phyloP scores from a whole-genome alignment of 2,888 invertebrate genomes.

The Atrina japonica region DNA sequence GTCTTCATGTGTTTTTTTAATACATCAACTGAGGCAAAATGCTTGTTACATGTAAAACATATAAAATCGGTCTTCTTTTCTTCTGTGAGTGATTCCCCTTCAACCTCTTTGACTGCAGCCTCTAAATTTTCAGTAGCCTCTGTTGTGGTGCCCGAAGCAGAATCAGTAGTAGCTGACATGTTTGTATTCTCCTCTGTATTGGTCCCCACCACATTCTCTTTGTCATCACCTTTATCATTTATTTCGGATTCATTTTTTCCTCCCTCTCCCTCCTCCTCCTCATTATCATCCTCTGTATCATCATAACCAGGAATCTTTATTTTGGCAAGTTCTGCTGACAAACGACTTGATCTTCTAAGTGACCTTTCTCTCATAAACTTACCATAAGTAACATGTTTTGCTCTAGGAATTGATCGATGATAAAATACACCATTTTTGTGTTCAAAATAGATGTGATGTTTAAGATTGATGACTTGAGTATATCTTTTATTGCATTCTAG shows the following conservation, averaged over 20 bases:
- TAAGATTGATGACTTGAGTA: too few species aligned
- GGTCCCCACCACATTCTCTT: background rate
- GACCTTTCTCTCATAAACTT: too few species aligned
- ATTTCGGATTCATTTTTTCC: background rate
- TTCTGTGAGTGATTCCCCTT: slow-evolving; percentile 8
- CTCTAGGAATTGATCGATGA: too few species aligned
- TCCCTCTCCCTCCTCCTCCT: background rate
- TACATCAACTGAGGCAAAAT: background rate
- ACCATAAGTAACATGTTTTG: too few species aligned
- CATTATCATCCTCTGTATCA: background rate
- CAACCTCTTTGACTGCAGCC: background rate
- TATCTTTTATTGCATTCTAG: too few species aligned
- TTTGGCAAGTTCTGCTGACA: too few species aligned
- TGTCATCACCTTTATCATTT: background rate
- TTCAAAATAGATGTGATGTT: too few species aligned
- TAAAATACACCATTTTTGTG: too few species aligned
- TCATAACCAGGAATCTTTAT: background rate
- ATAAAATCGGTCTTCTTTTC: background rate
- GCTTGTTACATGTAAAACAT: slow-evolving; percentile 3
- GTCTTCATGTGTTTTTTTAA: slow-evolving; percentile 12
- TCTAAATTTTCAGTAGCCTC: background rate
- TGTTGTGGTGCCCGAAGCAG: too few species aligned
- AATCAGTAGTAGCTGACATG: too few species aligned
- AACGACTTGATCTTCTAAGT: too few species aligned
- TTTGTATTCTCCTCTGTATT: too few species aligned